Conservation (phyloP, 2,888 invertebrate species). For the Hypselothyrea guttata region DNA sequence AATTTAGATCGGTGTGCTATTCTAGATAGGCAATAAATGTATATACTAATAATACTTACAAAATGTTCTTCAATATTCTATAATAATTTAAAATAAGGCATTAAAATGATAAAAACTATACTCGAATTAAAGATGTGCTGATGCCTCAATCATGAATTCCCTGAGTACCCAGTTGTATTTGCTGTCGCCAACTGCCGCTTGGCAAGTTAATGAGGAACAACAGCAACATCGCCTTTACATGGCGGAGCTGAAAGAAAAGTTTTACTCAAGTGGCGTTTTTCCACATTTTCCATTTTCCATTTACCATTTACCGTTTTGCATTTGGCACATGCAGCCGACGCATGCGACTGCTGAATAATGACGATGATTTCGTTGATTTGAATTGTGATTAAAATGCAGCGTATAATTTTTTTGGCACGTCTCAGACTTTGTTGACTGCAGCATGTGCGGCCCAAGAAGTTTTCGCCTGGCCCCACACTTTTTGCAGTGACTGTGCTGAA, state of each 20-base stretch:
- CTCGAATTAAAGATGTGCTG: no score
- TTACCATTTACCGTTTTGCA: no score
- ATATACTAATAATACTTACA: no score
- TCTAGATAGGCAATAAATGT: no score
- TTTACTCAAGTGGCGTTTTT: slow-evolving; percentile 54
- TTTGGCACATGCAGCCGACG: slow-evolving; percentile 31
- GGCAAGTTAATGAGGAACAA: slow-evolving; percentile 58
- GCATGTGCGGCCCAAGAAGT: slow-evolving; percentile 67
- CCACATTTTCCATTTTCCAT: slow-evolving; percentile 37
- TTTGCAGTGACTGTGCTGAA: slow-evolving; percentile 57
- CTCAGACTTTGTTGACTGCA: slow-evolving; percentile 33
- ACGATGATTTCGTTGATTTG: slow-evolving; percentile 78
- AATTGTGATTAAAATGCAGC: slow-evolving; percentile 80
- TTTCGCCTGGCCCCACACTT: slow-evolving; percentile 70
- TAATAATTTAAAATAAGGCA: no score
- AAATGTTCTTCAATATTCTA: no score
- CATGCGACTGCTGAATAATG: slow-evolving; percentile 62
- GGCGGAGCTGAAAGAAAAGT: slow-evolving; percentile 29
- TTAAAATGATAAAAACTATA: no score
- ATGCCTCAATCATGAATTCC: no score
- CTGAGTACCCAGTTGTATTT: no score
- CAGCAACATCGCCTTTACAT: slow-evolving; percentile 27
- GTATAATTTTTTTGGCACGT: slow-evolving; percentile 70
- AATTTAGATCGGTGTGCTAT: no score
- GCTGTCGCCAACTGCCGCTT: slow-evolving; percentile 36